These are phyloP conservation scores for Tyrophagus putrescentiae DNA, from an alignment of 1,140 invertebrate genomes.

Conservation along the genomic window DNA sequence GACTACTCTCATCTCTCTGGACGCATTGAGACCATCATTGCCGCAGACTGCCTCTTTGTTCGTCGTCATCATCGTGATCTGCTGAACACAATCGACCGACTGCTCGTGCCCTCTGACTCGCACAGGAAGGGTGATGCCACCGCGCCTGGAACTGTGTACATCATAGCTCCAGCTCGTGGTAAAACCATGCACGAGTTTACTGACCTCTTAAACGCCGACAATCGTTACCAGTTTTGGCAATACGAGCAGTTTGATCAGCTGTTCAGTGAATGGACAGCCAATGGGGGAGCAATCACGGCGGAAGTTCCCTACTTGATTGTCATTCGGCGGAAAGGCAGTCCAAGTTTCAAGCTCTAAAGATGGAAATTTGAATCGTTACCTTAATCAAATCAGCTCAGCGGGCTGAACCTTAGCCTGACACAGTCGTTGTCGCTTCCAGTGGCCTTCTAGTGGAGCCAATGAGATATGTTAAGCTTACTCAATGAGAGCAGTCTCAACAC, in stretches of 20 bases:
- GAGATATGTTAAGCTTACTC: no score
- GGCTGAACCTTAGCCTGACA: no score
- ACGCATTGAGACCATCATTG: background rate
- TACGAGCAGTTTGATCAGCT: background rate
- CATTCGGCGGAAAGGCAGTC: no score
- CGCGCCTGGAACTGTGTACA: background rate
- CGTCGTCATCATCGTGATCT: background rate
- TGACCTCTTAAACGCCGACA: background rate
- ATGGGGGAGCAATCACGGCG: no score
- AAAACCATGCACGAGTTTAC: background rate
- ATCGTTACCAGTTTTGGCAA: background rate
- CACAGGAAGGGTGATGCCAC: background rate
- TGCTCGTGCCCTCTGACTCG: background rate
- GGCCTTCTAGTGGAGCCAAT: no score
- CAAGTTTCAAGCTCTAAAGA: no score
- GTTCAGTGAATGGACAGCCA: no score
- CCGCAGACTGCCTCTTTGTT: slow-evolving; percentile 4
- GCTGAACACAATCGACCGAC: background rate
- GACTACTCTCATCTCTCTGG: background rate
- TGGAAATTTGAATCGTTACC: no score
- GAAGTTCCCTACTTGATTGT: no score
- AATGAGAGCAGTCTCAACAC: no score
- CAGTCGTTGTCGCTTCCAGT: no score
- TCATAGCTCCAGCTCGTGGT: slow-evolving; percentile 4
- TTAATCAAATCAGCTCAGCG: no score